Evolutionary conservation across 2,888 invertebrate species (phyloP).

Genomic region (Oasisia sp.): DNA sequence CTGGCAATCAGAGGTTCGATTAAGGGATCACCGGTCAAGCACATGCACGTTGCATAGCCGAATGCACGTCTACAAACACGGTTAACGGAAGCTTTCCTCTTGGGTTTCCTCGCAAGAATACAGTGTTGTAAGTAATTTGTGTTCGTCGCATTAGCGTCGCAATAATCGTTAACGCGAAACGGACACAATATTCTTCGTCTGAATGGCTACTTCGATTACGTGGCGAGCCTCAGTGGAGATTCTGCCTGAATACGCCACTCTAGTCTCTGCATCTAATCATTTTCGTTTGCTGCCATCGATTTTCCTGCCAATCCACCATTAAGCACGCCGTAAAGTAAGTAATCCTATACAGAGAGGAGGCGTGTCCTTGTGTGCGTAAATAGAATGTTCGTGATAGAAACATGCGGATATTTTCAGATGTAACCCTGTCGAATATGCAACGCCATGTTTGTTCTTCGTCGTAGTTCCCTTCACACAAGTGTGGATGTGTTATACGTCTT

Average conservation of each 20-base stretch:
- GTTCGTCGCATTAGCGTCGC: background rate
- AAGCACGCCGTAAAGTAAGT: background rate
- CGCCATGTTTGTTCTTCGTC: background rate
- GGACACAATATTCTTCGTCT: conserved; percentile 1
- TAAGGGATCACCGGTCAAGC: background rate
- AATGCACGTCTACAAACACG: background rate
- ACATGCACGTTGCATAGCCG: background rate
- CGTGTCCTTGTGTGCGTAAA: background rate
- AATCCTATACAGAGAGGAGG: background rate
- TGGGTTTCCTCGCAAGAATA: background rate
- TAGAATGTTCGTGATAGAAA: background rate
- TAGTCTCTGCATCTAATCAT: background rate
- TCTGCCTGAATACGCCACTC: background rate
- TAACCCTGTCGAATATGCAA: background rate
- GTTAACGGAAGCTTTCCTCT: background rate
- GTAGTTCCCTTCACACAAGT: too few relatives aligned
- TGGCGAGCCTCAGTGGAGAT: background rate
- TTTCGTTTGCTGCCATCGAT: conserved; percentile 4
- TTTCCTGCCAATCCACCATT: background rate
- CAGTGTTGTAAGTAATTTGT: background rate
- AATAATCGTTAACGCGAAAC: background rate
- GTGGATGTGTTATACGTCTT: too few relatives aligned
- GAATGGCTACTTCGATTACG: conserved; percentile 1
- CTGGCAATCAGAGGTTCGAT: background rate
- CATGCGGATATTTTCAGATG: background rate